phyloP scores from a whole-genome alignment of 2,113 vertebrate genomes.

The Elephantulus edwardii region DNA sequence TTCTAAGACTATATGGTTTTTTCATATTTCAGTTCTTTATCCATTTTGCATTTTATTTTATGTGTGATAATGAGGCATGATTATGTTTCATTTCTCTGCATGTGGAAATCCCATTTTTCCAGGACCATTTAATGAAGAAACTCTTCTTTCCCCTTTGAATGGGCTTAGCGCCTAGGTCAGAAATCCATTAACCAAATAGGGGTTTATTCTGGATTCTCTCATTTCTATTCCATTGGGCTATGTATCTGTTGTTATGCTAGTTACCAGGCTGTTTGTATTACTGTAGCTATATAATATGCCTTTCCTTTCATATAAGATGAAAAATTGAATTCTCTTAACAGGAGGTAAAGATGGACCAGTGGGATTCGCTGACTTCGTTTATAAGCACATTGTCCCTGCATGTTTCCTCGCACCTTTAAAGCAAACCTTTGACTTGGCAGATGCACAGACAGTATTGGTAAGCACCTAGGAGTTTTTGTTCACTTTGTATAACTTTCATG shows the following conservation, averaged over 20 bases:
- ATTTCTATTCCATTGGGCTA: background rate
- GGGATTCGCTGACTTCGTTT: slow-evolving; percentile 98
- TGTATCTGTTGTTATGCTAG: background rate
- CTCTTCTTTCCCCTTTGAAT: background rate
- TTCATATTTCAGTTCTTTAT: background rate
- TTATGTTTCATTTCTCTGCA: background rate
- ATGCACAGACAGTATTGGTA: slow-evolving; percentile 97
- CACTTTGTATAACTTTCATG: background rate
- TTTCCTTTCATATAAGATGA: background rate
- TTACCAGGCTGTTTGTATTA: background rate
- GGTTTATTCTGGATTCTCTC: background rate
- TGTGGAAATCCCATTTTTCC: background rate
- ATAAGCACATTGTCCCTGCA: slow-evolving; percentile 97
- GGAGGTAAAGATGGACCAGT: slow-evolving; percentile 96
- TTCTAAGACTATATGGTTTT: background rate
- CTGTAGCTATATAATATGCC: background rate
- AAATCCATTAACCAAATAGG: background rate
- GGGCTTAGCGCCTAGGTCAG: background rate
- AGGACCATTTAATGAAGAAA: background rate
- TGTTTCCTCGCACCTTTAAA: slow-evolving; percentile 98
- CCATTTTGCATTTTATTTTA: background rate
- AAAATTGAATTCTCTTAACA: slow-evolving; percentile 78
- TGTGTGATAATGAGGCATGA: background rate
- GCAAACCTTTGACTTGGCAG: slow-evolving; percentile 96
- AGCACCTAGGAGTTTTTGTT: slow-evolving; percentile 62